Evolutionary conservation across 2,888 invertebrate genomes (phyloP).

Genomic region (Pelosia muscerda): DNA sequence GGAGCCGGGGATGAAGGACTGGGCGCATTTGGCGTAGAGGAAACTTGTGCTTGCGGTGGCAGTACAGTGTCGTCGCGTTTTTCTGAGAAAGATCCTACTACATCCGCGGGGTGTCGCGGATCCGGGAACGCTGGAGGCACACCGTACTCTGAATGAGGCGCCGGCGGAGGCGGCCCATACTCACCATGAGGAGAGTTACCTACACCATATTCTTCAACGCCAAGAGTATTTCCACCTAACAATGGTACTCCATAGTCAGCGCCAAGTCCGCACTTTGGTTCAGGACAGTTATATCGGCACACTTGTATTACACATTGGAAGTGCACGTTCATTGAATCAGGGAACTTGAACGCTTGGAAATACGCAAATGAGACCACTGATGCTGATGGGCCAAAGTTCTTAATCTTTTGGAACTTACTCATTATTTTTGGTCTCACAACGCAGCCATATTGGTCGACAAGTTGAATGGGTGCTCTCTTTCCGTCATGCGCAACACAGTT

Average conservation of each 20-base stretch:
- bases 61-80: slow-evolving; percentile 93
- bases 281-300: slow-evolving; percentile 96
- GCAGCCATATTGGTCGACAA: slow-evolving; percentile 97
- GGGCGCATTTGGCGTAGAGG: slow-evolving; percentile 90
- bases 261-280: slow-evolving; percentile 93
- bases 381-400: slow-evolving; percentile 97
- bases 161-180: slow-evolving; percentile 90
- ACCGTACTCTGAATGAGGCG: slow-evolving; percentile 89
- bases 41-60: slow-evolving; percentile 93
- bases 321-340: slow-evolving; percentile 98
- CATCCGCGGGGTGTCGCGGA: slow-evolving; percentile 95
- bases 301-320: slow-evolving; percentile 99
- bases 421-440: slow-evolving; percentile 97
- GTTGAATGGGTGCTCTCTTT: slow-evolving; percentile 96
- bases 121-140: slow-evolving; percentile 94
- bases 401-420: slow-evolving; percentile 98
- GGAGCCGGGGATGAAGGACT: slow-evolving; percentile 86
- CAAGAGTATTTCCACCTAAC: slow-evolving; percentile 87
- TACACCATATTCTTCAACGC: slow-evolving; percentile 89
- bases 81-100: slow-evolving; percentile 93
- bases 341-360: slow-evolving; percentile 99
- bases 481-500: slow-evolving; percentile 98
- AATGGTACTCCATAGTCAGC: slow-evolving; percentile 90
- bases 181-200: slow-evolving; percentile 87
- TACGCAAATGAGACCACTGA: slow-evolving; percentile 98